These are phyloP conservation scores for Acromyrmex charruanus DNA, from an alignment of 1,140 invertebrate genomes.

Conservation along the genomic window DNA sequence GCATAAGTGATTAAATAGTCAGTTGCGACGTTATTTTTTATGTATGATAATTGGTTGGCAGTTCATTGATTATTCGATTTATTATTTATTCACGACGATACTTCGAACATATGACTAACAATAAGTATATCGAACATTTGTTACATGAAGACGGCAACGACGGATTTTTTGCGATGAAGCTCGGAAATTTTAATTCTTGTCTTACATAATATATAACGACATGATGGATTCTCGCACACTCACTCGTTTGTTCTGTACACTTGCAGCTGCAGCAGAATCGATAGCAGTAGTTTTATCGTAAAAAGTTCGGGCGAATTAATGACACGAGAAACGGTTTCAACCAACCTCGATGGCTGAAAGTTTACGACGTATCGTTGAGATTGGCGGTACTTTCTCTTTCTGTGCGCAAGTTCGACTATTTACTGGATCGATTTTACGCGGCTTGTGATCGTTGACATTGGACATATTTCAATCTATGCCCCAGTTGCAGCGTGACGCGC, in stretches of 20 bases:
- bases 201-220: not conserved
- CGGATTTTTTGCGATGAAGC: not conserved
- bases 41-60: slow-evolving; percentile 32
- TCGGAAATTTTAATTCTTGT: slow-evolving; percentile 22
- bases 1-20: slow-evolving; percentile 55
- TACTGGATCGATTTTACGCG: slow-evolving; percentile 31
- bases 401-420: slow-evolving; percentile 15
- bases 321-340: slow-evolving; percentile 50
- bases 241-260: slow-evolving; percentile 8
- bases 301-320: slow-evolving; percentile 68
- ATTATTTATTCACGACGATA: slow-evolving; percentile 22
- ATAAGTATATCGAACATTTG: not conserved
- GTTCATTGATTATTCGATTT: slow-evolving; percentile 9
- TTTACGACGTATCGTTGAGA: slow-evolving; percentile 60
- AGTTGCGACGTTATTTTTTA: slow-evolving; percentile 1
- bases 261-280: not conserved
- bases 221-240: not conserved
- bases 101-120: not conserved
- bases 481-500: slow-evolving; percentile 35
- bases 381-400: not conserved
- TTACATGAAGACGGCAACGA: slow-evolving; percentile 1
- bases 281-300: slow-evolving; percentile 50
- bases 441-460: slow-evolving; percentile 51
- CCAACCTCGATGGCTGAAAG: slow-evolving; percentile 25
- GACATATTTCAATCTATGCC: slow-evolving; percentile 29